A percentile compares a stretch with the other conserved stretches of the same genome.
These are phyloP conservation scores for Cyprinodon brontotheroides DNA, from an alignment of 2,113 vertebrate species.

Conservation along the genomic window DNA sequence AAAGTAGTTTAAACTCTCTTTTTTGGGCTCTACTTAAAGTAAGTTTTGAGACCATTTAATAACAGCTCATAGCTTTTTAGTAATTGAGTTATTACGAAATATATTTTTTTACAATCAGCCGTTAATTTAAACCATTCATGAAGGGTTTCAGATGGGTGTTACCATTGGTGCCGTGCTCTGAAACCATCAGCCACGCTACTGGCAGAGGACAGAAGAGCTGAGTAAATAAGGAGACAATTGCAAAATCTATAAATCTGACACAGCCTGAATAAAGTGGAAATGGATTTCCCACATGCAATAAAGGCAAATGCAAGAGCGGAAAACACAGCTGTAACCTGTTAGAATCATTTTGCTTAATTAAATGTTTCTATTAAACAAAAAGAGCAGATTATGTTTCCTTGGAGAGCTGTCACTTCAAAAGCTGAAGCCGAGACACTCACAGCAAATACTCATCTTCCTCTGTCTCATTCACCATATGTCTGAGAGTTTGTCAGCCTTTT, in stretches of 20 bases:
- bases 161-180: conserved; percentile 13
- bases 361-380: conserved; percentile 70
- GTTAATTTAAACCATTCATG: conserved; percentile 23
- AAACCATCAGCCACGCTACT: conserved; percentile 33
- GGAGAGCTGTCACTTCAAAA: conserved; percentile 52
- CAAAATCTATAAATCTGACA: conserved; percentile 64
- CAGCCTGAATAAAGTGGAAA: conserved; percentile 64
- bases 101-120: background rate
- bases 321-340: conserved; percentile 63
- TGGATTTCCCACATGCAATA: conserved; percentile 66
- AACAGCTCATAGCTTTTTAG: background rate
- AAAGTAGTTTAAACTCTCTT: background rate
- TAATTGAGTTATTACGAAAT: conserved; percentile 2
- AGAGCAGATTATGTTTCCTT: conserved; percentile 53
- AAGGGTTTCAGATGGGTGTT: conserved; percentile 32
- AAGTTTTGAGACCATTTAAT: background rate
- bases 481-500: background rate
- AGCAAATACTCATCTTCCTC: conserved; percentile 18
- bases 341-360: conserved; percentile 70
- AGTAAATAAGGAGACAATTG: conserved; percentile 63
- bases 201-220: conserved; percentile 60
- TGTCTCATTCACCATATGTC: background rate
- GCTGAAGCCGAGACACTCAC: conserved; percentile 28
- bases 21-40: background rate
- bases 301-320: conserved; percentile 33